These are phyloP conservation scores for Myzus persicae DNA, from an alignment of 1,140 invertebrate genomes.

Conservation along the genomic window DNA sequence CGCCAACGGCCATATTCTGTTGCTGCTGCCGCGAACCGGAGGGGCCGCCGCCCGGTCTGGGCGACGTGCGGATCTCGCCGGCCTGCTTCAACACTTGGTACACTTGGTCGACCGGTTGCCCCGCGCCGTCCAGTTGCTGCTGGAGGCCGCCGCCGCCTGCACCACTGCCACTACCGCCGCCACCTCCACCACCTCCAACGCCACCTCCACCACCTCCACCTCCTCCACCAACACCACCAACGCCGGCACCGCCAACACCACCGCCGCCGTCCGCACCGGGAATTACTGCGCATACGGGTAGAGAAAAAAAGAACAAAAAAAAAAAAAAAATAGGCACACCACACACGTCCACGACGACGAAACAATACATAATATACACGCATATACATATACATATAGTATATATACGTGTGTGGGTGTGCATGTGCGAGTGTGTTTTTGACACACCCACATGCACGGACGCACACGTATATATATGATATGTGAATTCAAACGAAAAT, in stretches of 20 bases:
- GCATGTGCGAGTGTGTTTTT: no score
- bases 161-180: not conserved
- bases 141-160: not conserved
- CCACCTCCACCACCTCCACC: not conserved
- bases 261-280: constrained; percentile 42
- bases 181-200: not conserved
- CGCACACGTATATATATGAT: not conserved
- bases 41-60: constrained; percentile 8
- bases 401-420: not conserved
- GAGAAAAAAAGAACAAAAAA: constrained; percentile 32
- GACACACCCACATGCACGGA: not conserved
- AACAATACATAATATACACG: not conserved
- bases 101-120: constrained; percentile 82
- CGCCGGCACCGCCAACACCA: not conserved
- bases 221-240: not conserved
- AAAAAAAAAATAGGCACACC: constrained; percentile 6
- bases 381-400: not conserved
- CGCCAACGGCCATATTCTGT: constrained; percentile 59
- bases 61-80: constrained; percentile 76
- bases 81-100: constrained; percentile 94
- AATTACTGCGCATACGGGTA: constrained; percentile 53
- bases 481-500: not conserved
- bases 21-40: constrained; percentile 53
- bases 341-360: constrained; percentile 8
- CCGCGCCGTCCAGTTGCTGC: not conserved